Evolutionary conservation across 2,797 vertebrate species (phyloP).

Genomic region (Valencia hispanica): DNA sequence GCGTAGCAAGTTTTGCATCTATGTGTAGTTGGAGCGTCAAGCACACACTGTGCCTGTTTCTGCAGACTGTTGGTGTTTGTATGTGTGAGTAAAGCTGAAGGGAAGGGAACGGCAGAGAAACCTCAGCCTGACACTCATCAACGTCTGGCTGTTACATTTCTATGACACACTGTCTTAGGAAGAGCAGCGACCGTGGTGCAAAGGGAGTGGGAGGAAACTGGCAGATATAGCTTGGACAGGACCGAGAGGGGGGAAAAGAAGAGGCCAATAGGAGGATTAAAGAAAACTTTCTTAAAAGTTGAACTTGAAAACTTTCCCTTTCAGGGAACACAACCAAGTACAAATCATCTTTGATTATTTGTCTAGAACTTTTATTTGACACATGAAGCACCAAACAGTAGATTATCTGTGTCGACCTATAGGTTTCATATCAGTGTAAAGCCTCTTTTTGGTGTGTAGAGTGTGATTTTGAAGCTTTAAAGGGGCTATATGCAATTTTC

Average conservation of each 20-base stretch:
- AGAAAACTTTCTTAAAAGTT: slow-evolving; percentile 51
- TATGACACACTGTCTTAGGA: slow-evolving; percentile 70
- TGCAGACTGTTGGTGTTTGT: slow-evolving; percentile 37
- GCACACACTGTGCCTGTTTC: slow-evolving; percentile 25
- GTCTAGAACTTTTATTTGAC: background rate
- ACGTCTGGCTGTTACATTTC: slow-evolving; percentile 74
- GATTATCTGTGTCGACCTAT: background rate
- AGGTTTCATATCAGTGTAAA: background rate
- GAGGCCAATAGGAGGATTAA: slow-evolving; percentile 53
- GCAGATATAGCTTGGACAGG: slow-evolving; percentile 44
- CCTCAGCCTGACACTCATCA: slow-evolving; percentile 72
- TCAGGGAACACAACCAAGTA: background rate
- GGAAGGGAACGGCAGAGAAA: slow-evolving; percentile 54
- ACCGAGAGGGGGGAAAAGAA: slow-evolving; percentile 30
- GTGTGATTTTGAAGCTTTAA: background rate
- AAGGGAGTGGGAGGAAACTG: slow-evolving; percentile 29
- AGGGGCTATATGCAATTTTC: no score
- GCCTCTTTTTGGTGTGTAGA: background rate
- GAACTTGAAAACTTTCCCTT: slow-evolving; percentile 23
- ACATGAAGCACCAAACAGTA: background rate
- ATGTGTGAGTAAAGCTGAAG: slow-evolving; percentile 52
- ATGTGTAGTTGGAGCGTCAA: slow-evolving; percentile 16
- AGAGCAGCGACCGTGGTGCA: slow-evolving; percentile 39
- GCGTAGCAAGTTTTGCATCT: slow-evolving; percentile 8
- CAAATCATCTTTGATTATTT: background rate